phyloP scores from a whole-genome alignment of 1,140 invertebrate genomes.

The Drosophila busckii region DNA sequence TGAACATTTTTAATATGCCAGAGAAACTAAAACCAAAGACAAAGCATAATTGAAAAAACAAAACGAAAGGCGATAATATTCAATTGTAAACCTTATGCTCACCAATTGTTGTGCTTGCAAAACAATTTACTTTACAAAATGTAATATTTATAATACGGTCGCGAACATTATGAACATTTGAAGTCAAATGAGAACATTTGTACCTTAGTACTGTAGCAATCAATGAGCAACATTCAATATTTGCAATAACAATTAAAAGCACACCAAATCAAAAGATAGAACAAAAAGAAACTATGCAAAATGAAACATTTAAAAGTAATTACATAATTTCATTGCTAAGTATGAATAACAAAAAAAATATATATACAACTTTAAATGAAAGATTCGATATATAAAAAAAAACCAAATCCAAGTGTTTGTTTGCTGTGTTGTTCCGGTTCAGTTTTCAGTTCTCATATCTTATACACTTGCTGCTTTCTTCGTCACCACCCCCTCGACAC shows the following conservation, averaged over 20 bases:
- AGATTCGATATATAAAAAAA: constrained; percentile 60
- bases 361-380: constrained; percentile 50
- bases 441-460: constrained; percentile 41
- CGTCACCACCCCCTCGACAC: background rate
- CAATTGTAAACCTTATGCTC: constrained; percentile 76
- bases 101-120: constrained; percentile 72
- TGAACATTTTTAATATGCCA: constrained; percentile 45
- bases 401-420: constrained; percentile 65
- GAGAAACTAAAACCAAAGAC: constrained; percentile 10
- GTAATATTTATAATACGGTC: constrained; percentile 18
- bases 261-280: constrained; percentile 29
- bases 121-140: constrained; percentile 48
- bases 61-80: too few relatives aligned
- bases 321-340: constrained; percentile 21
- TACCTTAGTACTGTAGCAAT: constrained; percentile 53
- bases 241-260: constrained; percentile 39
- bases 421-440: constrained; percentile 61
- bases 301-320: constrained; percentile 13
- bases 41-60: constrained; percentile 4
- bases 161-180: constrained; percentile 6
- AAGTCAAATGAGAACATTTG: constrained; percentile 37
- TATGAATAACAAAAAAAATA: constrained; percentile 1
- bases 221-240: constrained; percentile 19
- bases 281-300: constrained; percentile 9
- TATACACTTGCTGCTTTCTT: constrained; percentile 19